Percentiles rank a stretch among this genome's conserved stretches.
Evolutionary conservation across 2,888 invertebrate genomes (phyloP).

Genomic region (Synanthedon andrenaeformis): DNA sequence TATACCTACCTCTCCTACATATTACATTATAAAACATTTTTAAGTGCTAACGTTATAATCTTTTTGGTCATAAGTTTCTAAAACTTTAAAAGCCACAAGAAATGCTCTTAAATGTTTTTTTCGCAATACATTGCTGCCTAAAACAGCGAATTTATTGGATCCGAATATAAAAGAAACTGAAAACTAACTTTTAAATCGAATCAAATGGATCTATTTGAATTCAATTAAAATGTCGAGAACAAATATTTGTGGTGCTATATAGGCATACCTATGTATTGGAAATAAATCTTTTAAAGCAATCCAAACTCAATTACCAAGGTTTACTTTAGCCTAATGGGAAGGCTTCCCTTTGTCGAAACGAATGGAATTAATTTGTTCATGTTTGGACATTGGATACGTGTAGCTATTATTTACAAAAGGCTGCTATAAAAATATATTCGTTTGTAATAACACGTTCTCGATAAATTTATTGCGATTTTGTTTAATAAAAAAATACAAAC

Average conservation of each 20-base stretch:
- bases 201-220: conserved; percentile 20
- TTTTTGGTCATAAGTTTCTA: no score
- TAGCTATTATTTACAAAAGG: conserved; percentile 28
- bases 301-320: conserved; percentile 62
- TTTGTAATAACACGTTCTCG: conserved; percentile 4
- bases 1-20: no score
- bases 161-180: background rate
- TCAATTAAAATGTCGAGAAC: conserved; percentile 36
- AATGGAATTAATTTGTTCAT: conserved; percentile 46
- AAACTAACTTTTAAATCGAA: background rate
- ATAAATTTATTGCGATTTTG: background rate
- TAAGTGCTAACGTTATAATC: no score
- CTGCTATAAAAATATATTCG: conserved; percentile 8
- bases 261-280: conserved; percentile 31
- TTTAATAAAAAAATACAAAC: background rate
- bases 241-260: background rate
- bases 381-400: conserved; percentile 29
- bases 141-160: no score
- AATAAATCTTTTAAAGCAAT: conserved; percentile 62
- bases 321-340: conserved; percentile 57
- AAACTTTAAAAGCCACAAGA: no score
- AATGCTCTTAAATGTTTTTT: no score
- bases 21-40: no score
- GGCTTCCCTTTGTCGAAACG: conserved; percentile 33
- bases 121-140: no score